Base-by-base conservation (phyloP, 2,797 vertebrate genomes). In the Sphaeramia orbicularis region DNA sequence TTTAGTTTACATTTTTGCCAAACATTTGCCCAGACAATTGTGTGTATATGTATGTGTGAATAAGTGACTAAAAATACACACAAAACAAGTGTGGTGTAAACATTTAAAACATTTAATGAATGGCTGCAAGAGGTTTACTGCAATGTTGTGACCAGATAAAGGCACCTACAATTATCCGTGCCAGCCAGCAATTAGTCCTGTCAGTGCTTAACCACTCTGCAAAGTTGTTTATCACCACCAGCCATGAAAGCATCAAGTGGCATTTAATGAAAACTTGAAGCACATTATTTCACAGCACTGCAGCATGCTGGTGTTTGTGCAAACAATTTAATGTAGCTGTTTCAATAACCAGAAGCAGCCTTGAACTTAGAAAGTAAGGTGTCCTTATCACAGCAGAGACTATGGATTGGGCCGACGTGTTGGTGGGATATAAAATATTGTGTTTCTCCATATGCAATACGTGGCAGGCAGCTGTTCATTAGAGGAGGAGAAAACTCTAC, bases 121-220 rank as follows among this genome's bases (percentile, higher is more conserved):
- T 30, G 18, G 55, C 54, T 80, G 56, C 45, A 61, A 76, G 37
- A 77, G 71, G 78, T 68, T 78, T 82, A 78, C 68, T 78, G 75
- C 57, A 44, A 58, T 75, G 64, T 70, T 74, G 78, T 75, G 74
- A 82, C 77, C 75, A 69, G 61, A 90, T 87, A 80, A 87, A 60
- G 62, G 62, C 65, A 78, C 68, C 73, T 57, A 53, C 69, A 91
- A 91, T 91, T 89, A 89, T 74, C 69, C 45, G 27, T 74, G 80
- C 78, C 89, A 91, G 82, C 80, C 69, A 15, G 78, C 83, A 80
- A 89, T 91, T 92, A 91, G 77, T 71, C 59, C 50, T 57, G 78
- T 80, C 76, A 63, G 60, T 70, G 55, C 70, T 54, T 41, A 10
- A 53, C 42, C 69, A 59, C 72, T 79, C 65, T 69, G 44, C 66